phyloP scores from a whole-genome alignment of 2,797 vertebrate species.

The Lepidocolaptes lacrymiger region DNA sequence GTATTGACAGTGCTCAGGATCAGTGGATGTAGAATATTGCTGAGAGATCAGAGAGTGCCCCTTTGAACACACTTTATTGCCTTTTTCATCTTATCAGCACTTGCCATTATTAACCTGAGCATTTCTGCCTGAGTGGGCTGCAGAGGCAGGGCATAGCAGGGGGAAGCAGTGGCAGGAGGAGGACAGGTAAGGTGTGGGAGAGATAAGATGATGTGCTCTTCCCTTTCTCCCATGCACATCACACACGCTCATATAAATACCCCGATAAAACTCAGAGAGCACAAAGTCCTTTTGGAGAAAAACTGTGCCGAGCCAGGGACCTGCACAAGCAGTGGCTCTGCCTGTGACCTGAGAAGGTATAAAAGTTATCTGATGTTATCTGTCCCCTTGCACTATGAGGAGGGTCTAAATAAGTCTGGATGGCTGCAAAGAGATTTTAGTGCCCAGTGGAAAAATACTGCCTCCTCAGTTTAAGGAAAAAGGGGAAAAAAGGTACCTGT shows the following conservation, averaged over 20 bases:
- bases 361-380: neutral
- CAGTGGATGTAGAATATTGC: slow-evolving; percentile 57
- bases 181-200: neutral
- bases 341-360: rapidly evolving
- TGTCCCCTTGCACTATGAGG: neutral
- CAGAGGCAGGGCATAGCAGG: neutral
- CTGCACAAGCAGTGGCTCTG: rapidly evolving
- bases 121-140: slow-evolving; percentile 30
- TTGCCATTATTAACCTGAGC: slow-evolving; percentile 59
- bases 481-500: neutral
- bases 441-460: neutral
- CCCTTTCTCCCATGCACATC: neutral
- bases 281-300: neutral
- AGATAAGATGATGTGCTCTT: neutral
- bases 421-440: neutral
- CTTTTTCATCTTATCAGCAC: slow-evolving; percentile 57
- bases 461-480: neutral
- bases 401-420: neutral
- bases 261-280: neutral
- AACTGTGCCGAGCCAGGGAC: rapidly evolving
- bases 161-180: neutral
- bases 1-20: neutral
- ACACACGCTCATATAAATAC: neutral
- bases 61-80: slow-evolving; percentile 56
- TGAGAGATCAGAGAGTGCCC: slow-evolving; percentile 36